Evolutionary conservation across 2,888 invertebrate species (phyloP), one percentile per base, ranked within the genome.

Genomic region (Amphipyra tragopoginis): DNA sequence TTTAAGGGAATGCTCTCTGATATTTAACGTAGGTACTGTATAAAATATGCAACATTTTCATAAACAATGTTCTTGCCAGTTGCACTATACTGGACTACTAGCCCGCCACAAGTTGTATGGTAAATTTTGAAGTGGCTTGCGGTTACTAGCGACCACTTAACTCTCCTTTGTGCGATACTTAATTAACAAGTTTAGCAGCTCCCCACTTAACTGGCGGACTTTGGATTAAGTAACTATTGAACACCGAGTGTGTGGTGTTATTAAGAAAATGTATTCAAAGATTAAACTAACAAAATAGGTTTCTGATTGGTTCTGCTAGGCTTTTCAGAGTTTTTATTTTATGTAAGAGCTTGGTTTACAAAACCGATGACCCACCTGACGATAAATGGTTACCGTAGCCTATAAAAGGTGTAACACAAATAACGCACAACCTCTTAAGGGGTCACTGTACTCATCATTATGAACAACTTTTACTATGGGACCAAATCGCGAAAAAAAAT

Each of bases 91-190:
- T 44, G 36, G 36, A 40, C 53, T 42, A 29, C 29, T 7, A 5
- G 6, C 29, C 29, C 5, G 5, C 52, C 59, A 59, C 63, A 68
- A 66, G 56, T 77, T 58, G 56, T 47, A 53, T 63, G 70, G 59
- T 48, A 54, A 74, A 75, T 79, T 79, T 66, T 75, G 72, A 81
- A 78, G 81, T 69, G 75, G 78, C 47, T 39, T 49, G 71, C 58
- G 75, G 79, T 72, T 72, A 73, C 52, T 47, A 53, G 53, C 70
- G 64, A 61, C 69, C 76, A 78, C 76, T 75, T 75, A 65, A 62
- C 53, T 62, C 62, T 71, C 80, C 83, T 82, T 77, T 78, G 76
- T 73, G 61, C 73, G 54, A 56, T 65, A 75, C 75, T 80, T 81
- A 75, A 82, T 82, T 81, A 82, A 76, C 72, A 74, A 77, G 72